phyloP scores from a whole-genome alignment of 1,140 invertebrate genomes.

The Nixonia krombeini region DNA sequence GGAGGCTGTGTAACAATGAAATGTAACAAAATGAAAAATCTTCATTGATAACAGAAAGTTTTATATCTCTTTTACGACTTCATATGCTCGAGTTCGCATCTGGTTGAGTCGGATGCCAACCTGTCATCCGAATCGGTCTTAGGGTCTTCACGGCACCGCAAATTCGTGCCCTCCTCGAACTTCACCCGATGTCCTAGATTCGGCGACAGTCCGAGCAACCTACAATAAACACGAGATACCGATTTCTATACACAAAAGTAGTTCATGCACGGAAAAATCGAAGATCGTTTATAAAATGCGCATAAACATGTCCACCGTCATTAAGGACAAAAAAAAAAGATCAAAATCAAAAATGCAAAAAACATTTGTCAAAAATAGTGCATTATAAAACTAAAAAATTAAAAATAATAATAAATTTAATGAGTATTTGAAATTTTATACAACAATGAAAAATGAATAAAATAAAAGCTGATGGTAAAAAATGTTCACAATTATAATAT shows the following conservation, averaged over 20 bases:
- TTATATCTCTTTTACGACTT: too few relatives aligned
- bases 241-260: conserved; percentile 39
- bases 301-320: too few relatives aligned
- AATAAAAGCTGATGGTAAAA: too few relatives aligned
- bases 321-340: too few relatives aligned
- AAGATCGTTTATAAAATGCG: not conserved
- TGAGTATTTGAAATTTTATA: too few relatives aligned
- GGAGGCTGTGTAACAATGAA: too few relatives aligned
- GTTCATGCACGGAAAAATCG: conserved; percentile 11
- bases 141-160: conserved; percentile 68
- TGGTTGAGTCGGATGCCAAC: conserved; percentile 50
- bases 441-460: too few relatives aligned
- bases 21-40: too few relatives aligned
- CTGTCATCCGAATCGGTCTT: conserved; percentile 60
- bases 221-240: conserved; percentile 69
- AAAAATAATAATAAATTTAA: too few relatives aligned
- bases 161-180: conserved; percentile 69
- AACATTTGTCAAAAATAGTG: not conserved
- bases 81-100: too few relatives aligned
- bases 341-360: not conserved
- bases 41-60: not conserved
- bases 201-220: conserved; percentile 68
- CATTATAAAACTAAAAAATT: too few relatives aligned
- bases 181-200: conserved; percentile 67
- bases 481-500: too few relatives aligned